phyloP scores from a whole-genome alignment of 2,113 vertebrate genomes.

The Alectura lathami region DNA sequence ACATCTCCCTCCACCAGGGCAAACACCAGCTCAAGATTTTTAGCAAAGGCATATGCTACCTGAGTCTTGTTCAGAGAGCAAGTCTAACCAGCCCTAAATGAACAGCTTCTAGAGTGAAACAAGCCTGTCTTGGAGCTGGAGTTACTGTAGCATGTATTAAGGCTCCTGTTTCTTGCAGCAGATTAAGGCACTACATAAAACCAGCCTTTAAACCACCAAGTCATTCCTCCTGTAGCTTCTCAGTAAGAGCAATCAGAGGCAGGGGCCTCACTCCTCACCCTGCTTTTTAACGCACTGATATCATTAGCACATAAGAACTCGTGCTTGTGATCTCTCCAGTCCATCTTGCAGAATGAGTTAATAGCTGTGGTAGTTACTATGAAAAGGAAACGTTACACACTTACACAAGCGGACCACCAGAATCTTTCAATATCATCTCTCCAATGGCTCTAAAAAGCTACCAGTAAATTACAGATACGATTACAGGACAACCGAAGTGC shows the following conservation, averaged over 20 bases:
- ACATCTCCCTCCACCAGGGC: background rate
- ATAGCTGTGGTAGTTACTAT: background rate
- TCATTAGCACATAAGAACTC: background rate
- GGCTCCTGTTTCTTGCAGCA: background rate
- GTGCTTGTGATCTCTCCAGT: background rate
- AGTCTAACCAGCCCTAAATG: background rate
- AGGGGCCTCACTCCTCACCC: background rate
- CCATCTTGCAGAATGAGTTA: background rate
- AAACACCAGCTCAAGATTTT: background rate
- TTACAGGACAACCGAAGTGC: background rate
- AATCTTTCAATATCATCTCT: background rate
- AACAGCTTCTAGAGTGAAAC: background rate
- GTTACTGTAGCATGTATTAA: background rate
- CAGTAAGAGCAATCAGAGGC: background rate
- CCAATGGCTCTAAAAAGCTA: background rate
- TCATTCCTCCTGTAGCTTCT: background rate
- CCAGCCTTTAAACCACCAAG: background rate
- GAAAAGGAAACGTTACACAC: background rate
- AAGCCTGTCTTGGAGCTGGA: background rate
- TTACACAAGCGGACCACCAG: background rate
- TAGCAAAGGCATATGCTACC: background rate
- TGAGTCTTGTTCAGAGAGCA: background rate
- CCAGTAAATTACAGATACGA: background rate
- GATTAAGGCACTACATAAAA: background rate
- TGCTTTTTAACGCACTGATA: background rate